Conservation (phyloP, 2,797 vertebrate genomes). For the Halcyon chelicuti region DNA sequence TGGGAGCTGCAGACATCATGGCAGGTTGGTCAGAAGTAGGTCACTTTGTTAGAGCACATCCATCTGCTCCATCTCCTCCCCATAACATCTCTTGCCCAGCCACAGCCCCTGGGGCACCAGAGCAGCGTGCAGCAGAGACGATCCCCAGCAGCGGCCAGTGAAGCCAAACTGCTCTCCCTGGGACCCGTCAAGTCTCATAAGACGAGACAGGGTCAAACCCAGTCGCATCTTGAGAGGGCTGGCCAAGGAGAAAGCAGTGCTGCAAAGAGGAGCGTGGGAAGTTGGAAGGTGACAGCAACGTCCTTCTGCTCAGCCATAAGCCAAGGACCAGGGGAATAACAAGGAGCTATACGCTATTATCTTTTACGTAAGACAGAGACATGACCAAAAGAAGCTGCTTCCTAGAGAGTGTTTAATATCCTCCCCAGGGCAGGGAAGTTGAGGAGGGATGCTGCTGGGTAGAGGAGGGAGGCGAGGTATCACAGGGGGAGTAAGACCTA, state of each 20-base stretch:
- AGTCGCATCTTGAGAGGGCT: neutral
- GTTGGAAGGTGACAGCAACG: neutral
- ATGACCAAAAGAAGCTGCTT: neutral
- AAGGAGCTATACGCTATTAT: neutral
- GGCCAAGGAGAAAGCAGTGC: neutral
- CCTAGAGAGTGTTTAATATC: neutral
- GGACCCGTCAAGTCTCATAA: neutral
- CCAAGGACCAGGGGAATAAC: neutral
- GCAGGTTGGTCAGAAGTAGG: neutral
- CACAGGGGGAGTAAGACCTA: neutral
- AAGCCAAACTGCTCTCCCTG: fast-evolving
- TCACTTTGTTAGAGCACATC: neutral
- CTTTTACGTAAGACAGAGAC: neutral
- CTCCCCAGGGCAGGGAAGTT: neutral
- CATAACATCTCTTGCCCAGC: neutral
- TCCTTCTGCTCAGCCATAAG: neutral
- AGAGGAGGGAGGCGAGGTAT: neutral
- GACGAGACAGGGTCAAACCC: neutral
- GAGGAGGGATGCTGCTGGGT: neutral
- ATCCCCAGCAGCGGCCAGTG: neutral
- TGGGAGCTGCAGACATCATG: neutral
- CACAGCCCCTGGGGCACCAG: neutral
- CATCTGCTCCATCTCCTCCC: neutral
- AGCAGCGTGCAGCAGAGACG: neutral
- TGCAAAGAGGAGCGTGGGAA: fast-evolving